Conservation (phyloP, 2,797 vertebrate species). For the Fundulus diaphanus region DNA sequence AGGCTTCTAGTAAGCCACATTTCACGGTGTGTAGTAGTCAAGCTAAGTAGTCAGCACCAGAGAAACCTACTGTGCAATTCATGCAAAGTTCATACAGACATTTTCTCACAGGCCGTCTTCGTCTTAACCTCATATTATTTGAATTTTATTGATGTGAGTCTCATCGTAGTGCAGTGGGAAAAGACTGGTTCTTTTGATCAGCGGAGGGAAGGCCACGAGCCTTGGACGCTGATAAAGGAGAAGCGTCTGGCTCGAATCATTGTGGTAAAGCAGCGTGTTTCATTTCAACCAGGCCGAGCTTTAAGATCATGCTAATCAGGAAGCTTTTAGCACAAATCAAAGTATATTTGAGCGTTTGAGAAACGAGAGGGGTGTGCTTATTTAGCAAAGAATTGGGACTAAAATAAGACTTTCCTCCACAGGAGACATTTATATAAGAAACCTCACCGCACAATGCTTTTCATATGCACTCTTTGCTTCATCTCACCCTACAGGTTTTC, state of each 20-base stretch:
- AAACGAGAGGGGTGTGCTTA: not conserved
- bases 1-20: conserved; percentile 62
- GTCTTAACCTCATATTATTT: conserved; percentile 53
- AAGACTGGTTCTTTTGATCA: conserved; percentile 45
- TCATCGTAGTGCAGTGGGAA: conserved; percentile 17
- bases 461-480: too few species aligned
- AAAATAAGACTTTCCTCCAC: not conserved
- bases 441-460: not conserved
- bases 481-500: too few species aligned
- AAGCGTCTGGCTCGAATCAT: conserved; percentile 4
- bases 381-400: not conserved
- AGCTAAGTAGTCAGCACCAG: conserved; percentile 34
- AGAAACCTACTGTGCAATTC: not conserved
- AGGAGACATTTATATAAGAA: too few species aligned
- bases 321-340: conserved; percentile 6
- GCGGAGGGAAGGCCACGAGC: conserved; percentile 20
- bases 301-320: conserved; percentile 3
- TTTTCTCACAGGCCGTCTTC: conserved; percentile 12
- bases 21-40: conserved; percentile 44
- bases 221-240: conserved; percentile 18
- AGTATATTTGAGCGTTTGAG: not conserved
- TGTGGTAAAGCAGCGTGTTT: not conserved
- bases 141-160: conserved; percentile 54
- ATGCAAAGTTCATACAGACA: conserved; percentile 4
- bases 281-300: conserved; percentile 5